Evolutionary conservation across 1,140 invertebrate species (phyloP).

Genomic region (Heliconius hewitsoni): DNA sequence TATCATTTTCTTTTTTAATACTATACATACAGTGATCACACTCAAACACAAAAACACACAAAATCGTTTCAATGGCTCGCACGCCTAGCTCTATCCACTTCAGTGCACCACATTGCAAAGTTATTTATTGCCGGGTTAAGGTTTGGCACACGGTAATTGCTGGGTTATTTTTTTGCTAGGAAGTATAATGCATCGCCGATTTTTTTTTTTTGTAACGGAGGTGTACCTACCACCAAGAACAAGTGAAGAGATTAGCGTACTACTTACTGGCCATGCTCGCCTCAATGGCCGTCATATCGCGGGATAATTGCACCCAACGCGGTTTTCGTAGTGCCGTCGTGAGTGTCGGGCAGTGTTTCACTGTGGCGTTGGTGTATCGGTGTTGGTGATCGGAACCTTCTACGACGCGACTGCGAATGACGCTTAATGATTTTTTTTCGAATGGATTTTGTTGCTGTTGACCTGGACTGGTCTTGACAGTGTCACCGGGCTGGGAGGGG

Average conservation of each 20-base stretch:
- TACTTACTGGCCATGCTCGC: background rate
- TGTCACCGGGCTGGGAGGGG: too few species aligned
- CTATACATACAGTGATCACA: too few species aligned
- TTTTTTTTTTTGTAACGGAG: background rate
- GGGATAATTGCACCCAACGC: constrained; percentile 5
- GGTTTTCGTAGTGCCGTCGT: background rate
- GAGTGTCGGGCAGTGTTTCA: too few species aligned
- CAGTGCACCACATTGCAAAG: constrained; percentile 33
- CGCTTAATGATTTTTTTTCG: too few species aligned
- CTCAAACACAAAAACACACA: constrained; percentile 35
- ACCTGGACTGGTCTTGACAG: too few species aligned
- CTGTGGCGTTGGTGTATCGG: too few species aligned
- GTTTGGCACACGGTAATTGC: constrained; percentile 27
- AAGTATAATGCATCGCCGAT: background rate
- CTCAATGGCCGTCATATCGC: background rate
- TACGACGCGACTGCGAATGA: too few species aligned
- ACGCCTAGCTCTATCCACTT: constrained; percentile 33
- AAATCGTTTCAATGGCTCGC: constrained; percentile 34
- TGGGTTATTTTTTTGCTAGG: background rate
- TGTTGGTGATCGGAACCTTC: too few species aligned
- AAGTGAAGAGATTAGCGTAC: background rate
- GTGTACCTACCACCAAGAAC: background rate
- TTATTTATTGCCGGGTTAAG: constrained; percentile 36
- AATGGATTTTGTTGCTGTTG: too few species aligned
- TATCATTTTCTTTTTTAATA: too few species aligned